A percentile compares a stretch with the other conserved stretches of the same genome.
Evolutionary conservation across 2,888 invertebrate genomes (phyloP).

Genomic region (Caenorhabditis wallacei): DNA sequence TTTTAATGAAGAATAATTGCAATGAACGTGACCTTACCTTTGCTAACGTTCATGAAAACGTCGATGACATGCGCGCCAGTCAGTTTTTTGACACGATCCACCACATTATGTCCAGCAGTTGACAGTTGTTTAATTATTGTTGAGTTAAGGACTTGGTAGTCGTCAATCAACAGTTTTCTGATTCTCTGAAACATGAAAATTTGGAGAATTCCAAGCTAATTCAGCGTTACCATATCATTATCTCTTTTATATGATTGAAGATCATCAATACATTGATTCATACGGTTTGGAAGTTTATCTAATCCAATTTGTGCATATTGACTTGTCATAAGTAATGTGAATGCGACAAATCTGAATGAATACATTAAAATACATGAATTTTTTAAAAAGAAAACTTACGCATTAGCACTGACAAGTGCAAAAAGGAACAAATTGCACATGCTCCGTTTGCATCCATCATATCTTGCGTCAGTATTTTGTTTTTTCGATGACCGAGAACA

Average conservation of each 20-base stretch:
- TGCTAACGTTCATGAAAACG: conserved; percentile 72
- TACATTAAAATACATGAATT: not conserved
- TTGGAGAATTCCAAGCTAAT: not conserved
- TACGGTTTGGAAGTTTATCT: conserved; percentile 79
- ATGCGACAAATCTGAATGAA: conserved; percentile 75
- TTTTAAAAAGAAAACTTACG: conserved; percentile 71
- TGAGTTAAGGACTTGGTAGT: conserved; percentile 76
- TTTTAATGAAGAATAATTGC: not conserved
- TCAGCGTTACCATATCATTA: conserved; percentile 75
- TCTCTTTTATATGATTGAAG: conserved; percentile 81
- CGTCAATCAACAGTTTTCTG: conserved; percentile 79
- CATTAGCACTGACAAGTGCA: conserved; percentile 76
- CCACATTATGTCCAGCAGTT: conserved; percentile 74
- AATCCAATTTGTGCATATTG: conserved; percentile 81
- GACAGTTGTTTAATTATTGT: conserved; percentile 73
- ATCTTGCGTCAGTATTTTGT: conserved; percentile 73
- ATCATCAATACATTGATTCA: conserved; percentile 81
- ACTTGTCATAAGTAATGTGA: conserved; percentile 78
- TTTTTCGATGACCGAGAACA: conserved; percentile 69
- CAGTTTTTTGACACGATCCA: conserved; percentile 76
- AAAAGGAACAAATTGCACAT: conserved; percentile 75
- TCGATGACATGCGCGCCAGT: conserved; percentile 80
- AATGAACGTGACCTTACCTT: conserved; percentile 49
- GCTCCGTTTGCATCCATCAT: conserved; percentile 78
- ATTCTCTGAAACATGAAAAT: conserved; percentile 78